phyloP scores from a whole-genome alignment of 2,797 vertebrate species.

The Limnodromus scolopaceus region DNA sequence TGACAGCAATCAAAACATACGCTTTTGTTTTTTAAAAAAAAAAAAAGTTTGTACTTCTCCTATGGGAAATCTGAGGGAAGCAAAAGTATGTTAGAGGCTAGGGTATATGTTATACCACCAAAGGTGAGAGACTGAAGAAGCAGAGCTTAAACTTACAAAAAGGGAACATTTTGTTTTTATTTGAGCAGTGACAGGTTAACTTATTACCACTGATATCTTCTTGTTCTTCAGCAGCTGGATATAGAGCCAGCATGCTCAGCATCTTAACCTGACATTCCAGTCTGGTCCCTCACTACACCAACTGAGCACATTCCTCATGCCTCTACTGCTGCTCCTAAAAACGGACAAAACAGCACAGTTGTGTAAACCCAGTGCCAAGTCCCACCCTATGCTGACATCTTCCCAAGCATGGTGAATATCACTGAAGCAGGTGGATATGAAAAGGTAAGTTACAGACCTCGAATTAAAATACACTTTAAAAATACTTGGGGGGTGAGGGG shows the following conservation, averaged over 20 bases:
- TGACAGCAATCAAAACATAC: not conserved
- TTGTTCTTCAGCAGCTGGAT: not conserved
- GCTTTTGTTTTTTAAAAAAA: not conserved
- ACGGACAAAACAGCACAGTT: not conserved
- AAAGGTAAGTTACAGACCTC: not conserved
- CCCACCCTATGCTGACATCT: rapidly evolving
- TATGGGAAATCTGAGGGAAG: not conserved
- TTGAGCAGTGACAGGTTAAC: not conserved
- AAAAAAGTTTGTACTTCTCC: not conserved
- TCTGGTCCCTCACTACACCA: not conserved
- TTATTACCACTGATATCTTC: not conserved
- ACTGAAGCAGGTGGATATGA: too few species aligned
- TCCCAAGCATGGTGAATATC: not conserved
- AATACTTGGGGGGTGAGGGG: not conserved
- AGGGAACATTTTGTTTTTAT: not conserved
- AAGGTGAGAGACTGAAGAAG: not conserved
- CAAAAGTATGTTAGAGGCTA: not conserved
- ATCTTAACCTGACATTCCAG: not conserved
- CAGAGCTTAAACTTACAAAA: not conserved
- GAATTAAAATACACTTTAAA: not conserved
- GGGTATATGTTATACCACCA: not conserved
- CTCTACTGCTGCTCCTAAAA: not conserved
- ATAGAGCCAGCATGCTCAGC: not conserved
- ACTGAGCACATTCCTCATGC: not conserved
- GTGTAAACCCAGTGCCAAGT: not conserved